A percentile compares a stretch with the other conserved stretches of the same genome.
Evolutionary conservation across 2,113 vertebrate species (phyloP).

Genomic region (Mustelus asterias): DNA sequence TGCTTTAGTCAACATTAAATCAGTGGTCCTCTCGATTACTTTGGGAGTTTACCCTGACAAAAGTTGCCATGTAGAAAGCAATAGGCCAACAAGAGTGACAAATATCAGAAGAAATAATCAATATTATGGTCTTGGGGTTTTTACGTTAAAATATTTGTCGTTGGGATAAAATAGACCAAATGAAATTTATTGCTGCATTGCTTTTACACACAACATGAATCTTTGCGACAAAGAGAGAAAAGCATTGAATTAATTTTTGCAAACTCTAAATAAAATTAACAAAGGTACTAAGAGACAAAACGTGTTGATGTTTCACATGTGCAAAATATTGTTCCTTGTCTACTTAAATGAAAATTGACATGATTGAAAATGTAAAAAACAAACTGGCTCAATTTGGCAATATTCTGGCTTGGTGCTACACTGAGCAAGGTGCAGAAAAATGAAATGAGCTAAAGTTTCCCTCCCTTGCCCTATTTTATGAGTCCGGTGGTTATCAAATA

Average conservation of each 20-base stretch:
- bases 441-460: not conserved
- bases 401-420: not conserved
- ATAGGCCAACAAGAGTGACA: not conserved
- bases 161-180: not conserved
- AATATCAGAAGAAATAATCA: not conserved
- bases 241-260: not conserved
- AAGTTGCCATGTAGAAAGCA: not conserved
- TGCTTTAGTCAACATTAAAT: not conserved
- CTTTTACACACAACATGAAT: not conserved
- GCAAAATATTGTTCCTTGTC: not conserved
- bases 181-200: not conserved
- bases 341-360: not conserved
- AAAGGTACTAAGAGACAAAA: not conserved
- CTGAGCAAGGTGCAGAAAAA: not conserved
- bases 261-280: not conserved
- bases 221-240: not conserved
- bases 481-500: not conserved
- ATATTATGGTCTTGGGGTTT: not conserved
- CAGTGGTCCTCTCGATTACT: not conserved
- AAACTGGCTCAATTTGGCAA: not conserved
- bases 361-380: not conserved
- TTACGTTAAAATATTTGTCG: not conserved
- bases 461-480: not conserved
- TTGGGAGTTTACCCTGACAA: not conserved
- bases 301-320: not conserved